Evolutionary conservation across 1,140 invertebrate genomes (phyloP).

Genomic region (Megathymus violae): DNA sequence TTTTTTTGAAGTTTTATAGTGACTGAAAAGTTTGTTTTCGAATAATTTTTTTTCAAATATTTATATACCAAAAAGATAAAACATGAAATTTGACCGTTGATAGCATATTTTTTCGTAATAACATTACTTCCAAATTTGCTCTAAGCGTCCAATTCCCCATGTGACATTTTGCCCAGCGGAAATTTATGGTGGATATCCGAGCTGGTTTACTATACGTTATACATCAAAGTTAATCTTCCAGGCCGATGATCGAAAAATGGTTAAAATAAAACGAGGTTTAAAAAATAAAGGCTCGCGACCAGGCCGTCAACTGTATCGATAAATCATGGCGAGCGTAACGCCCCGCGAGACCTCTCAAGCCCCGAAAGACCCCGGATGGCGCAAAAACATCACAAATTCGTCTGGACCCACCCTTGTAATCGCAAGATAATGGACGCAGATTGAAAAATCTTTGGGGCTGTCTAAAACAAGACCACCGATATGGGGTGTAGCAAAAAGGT

Average conservation of each 20-base stretch:
- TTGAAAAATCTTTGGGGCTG: slow-evolving; percentile 49
- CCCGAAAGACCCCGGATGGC: slow-evolving; percentile 16
- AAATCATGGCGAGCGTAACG: slow-evolving; percentile 43
- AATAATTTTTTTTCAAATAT: no score
- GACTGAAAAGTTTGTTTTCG: no score
- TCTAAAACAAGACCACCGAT: slow-evolving; percentile 19
- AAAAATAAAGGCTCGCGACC: slow-evolving; percentile 47
- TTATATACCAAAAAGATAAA: no score
- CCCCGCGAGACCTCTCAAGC: slow-evolving; percentile 39
- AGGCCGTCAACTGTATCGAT: slow-evolving; percentile 43
- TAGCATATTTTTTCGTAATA: background rate
- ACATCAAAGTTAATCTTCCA: slow-evolving; percentile 40
- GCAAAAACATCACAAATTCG: slow-evolving; percentile 54
- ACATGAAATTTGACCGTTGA: background rate
- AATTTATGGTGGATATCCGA: slow-evolving; percentile 32
- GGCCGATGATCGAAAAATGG: slow-evolving; percentile 47
- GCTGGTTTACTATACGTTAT: slow-evolving; percentile 34
- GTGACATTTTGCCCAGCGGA: slow-evolving; percentile 24
- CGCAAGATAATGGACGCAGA: slow-evolving; percentile 52
- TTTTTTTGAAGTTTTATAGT: no score
- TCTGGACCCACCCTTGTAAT: slow-evolving; percentile 56
- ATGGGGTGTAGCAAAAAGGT: slow-evolving; percentile 1
- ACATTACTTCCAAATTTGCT: slow-evolving; percentile 16
- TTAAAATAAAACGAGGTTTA: slow-evolving; percentile 48
- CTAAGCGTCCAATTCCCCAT: slow-evolving; percentile 10